Evolutionary conservation across 2,888 invertebrate species (phyloP), one percentile per base, ranked within the genome.

Genomic region (Helobdella robusta): DNA sequence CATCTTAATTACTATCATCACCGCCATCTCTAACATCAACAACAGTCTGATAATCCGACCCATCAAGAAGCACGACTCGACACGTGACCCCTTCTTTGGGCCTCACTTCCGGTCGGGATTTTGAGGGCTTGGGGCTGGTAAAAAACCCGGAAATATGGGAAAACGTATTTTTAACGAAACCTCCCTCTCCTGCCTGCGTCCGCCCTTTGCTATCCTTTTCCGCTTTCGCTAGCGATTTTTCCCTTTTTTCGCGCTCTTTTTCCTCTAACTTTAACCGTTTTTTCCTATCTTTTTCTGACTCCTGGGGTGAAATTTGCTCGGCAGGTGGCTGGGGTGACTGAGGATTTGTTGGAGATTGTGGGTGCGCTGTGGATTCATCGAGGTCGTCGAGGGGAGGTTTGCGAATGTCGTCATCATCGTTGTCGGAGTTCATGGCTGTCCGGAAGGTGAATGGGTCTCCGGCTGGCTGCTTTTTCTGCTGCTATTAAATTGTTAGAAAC

Each of bases 31-130:
- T 62, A 81, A 89, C 89, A 77, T 91, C 91, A 71, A 91, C 86
- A 69, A 86, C 85, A 65, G 89, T 84, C 74, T 91, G 89, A 81
- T 88, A 84, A 64, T 86, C 83, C 68, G 87, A 87, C 67, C 91
- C 91, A 82, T 93, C 92, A 65, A 92, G 84, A 75, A 92, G 84
- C 68, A 87, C 86, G 70, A 93, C 84, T 75, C 86, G 85, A 67
- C 88, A 87, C 11, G 25, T 11, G 4, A 52, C 35, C 32, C 44
- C 63, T 2, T 35, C 34, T 36, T 64, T 64, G 0, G 63, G 62
- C 15, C 58, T 44, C 11, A 58, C 63, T 18, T 64, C 64, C 18
- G n/a, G 36, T 28, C 35, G 25, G n/a, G n/a, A n/a, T 36, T 60
- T 65, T 25, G 18, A n/a, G 20, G 6, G 11, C 11, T 36, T 4